Evolutionary conservation across 2,888 invertebrate genomes (phyloP).

Genomic region (Cacoxenus indagator): DNA sequence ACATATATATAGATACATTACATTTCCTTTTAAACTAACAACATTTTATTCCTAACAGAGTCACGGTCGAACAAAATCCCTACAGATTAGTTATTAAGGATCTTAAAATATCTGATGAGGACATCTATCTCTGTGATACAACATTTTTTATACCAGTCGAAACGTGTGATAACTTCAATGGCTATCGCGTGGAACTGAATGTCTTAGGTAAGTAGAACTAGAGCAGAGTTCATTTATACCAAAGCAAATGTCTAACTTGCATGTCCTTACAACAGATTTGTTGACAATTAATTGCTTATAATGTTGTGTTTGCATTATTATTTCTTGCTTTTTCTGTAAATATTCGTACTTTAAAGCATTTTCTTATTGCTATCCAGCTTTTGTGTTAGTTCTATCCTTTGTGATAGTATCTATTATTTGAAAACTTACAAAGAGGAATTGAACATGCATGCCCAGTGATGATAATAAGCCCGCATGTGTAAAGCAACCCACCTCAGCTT

Average conservation of each 20-base stretch:
- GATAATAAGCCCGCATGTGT: conserved; percentile 16
- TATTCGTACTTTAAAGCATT: conserved; percentile 17
- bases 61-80: conserved; percentile 55
- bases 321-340: conserved; percentile 40
- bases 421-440: neutral
- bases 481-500: conserved; percentile 28
- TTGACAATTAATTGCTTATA: conserved; percentile 7
- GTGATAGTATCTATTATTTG: neutral
- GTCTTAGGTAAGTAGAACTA: conserved; percentile 75
- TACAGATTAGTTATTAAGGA: conserved; percentile 69
- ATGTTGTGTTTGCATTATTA: conserved; percentile 23
- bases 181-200: conserved; percentile 81
- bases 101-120: conserved; percentile 80
- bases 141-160: conserved; percentile 83
- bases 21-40: conserved; percentile 1
- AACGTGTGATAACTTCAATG: conserved; percentile 78
- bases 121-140: conserved; percentile 83
- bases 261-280: neutral
- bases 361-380: neutral
- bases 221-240: conserved; percentile 3
- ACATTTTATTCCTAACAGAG: too few species aligned
- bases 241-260: conserved; percentile 13
- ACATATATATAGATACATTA: neutral
- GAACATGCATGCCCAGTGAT: neutral
- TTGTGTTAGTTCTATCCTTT: neutral